Base-by-base conservation (phyloP, 2,888 invertebrate species). In the Aspidiotus rigidus region DNA sequence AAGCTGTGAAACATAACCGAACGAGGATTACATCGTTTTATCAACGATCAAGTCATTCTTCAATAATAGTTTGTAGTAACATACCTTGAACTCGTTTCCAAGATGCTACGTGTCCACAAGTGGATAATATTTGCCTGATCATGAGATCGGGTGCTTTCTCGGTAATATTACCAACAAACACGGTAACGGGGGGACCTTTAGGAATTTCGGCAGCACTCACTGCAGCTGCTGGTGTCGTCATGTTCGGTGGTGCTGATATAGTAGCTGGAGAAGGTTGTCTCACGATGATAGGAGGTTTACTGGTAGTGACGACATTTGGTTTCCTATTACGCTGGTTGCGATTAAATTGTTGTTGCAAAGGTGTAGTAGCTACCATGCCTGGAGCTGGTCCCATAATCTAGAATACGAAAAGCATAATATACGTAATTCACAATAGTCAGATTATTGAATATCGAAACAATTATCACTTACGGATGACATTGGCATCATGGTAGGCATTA, bases 121-220 rank as follows among this genome's bases (percentile, higher is more conserved):
- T 88, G 76, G 88, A 86, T 66, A 99, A 82, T 77, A 99, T 87
- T 74, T 91, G 89, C 74, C 95, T 86, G 54, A 99, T 88, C 89
- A 99, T 91, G 10, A 89, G 85, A 79, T 99, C 98, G 0, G 96
- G 94, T 55, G 94, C 96, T 74, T 90, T 86, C 74, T 95, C 93
- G 76, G 93, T 90, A 70, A 99, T 96, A 79, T 96, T 97, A 61
- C 97, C 97, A 62, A 98, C 92, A 81, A 98, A 98, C 3, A 98
- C 96, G 1, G 98, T 98, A 49, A 98, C 94, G 1, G 93, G 87
- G 0, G 96, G 95, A 0, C 93, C 93, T 71, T 78, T 77, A 5
- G 79, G 74, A 42, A 69, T 69, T 17, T 71, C 71, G 8, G 67
- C 64, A 42, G 63, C 77, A 16, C 40, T 49, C 57, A 59, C 28